Evolutionary conservation across 2,797 vertebrate genomes (phyloP).

Genomic region (Anas acuta): DNA sequence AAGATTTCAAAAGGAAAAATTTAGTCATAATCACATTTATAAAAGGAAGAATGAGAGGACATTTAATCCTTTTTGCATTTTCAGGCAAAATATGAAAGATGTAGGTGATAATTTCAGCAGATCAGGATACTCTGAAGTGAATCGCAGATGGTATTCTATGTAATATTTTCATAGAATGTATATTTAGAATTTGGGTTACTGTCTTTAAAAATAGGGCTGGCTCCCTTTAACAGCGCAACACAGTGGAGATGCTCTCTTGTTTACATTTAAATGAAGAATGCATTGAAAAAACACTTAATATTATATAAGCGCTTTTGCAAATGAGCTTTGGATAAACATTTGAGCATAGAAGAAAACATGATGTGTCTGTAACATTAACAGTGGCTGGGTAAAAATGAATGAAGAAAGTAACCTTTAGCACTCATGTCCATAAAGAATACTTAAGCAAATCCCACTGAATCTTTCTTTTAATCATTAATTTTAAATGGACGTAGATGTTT

Average conservation of each 20-base stretch:
- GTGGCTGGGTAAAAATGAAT: constrained; percentile 72
- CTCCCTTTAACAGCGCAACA: constrained; percentile 53
- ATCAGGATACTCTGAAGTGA: constrained; percentile 68
- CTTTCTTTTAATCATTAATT: constrained; percentile 70
- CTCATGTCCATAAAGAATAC: constrained; percentile 67
- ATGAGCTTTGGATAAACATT: constrained; percentile 79
- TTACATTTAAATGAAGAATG: constrained; percentile 66
- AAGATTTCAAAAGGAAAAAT: constrained; percentile 67
- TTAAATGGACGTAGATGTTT: constrained; percentile 73
- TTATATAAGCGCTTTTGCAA: constrained; percentile 75
- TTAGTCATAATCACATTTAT: constrained; percentile 4
- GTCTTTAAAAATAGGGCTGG: constrained; percentile 68
- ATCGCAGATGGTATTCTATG: constrained; percentile 66
- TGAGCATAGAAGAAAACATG: constrained; percentile 67
- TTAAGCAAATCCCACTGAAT: constrained; percentile 64
- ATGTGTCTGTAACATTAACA: constrained; percentile 67
- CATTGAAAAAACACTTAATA: constrained; percentile 63
- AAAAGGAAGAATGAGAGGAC: constrained; percentile 62
- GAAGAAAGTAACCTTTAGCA: constrained; percentile 72
- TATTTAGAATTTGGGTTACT: constrained; percentile 58
- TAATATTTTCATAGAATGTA: constrained; percentile 63
- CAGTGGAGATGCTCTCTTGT: constrained; percentile 30
- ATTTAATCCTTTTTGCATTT: constrained; percentile 59
- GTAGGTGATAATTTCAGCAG: constrained; percentile 73
- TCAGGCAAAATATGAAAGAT: constrained; percentile 48